These are phyloP conservation scores for Thunnus thynnus DNA, from an alignment of 2,113 vertebrate genomes.

Conservation along the genomic window DNA sequence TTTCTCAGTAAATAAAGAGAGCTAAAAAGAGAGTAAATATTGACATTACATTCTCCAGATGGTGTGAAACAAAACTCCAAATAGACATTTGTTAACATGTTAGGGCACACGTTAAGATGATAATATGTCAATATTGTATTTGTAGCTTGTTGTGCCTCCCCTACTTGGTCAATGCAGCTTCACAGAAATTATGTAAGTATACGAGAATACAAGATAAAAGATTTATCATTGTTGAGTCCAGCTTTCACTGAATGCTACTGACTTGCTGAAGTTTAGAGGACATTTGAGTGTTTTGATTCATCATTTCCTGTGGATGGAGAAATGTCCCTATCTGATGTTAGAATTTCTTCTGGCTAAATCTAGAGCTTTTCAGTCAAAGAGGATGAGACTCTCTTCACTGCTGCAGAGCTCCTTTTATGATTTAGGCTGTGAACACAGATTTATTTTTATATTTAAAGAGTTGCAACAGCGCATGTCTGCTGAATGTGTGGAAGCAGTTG, in stretches of 20 bases:
- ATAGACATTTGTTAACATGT: too few relatives aligned
- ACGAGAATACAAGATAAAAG: too few relatives aligned
- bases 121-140: too few relatives aligned
- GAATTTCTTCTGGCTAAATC: background rate
- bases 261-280: background rate
- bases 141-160: background rate
- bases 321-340: background rate
- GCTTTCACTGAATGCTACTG: background rate
- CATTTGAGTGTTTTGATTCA: background rate
- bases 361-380: background rate
- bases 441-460: conserved; percentile 17
- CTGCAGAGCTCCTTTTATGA: conserved; percentile 2
- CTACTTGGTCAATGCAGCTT: background rate
- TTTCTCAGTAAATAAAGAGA: too few relatives aligned
- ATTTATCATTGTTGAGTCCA: too few relatives aligned
- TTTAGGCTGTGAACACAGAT: background rate
- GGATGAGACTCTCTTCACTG: background rate
- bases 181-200: background rate
- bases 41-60: too few relatives aligned
- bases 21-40: background rate
- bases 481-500: conserved; percentile 31
- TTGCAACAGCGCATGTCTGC: background rate
- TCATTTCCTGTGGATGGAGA: background rate
- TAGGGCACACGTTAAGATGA: too few relatives aligned
- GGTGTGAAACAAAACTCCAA: too few relatives aligned